Evolutionary conservation across 2,797 vertebrate genomes (phyloP).

Genomic region (Urosaurus nigricauda): DNA sequence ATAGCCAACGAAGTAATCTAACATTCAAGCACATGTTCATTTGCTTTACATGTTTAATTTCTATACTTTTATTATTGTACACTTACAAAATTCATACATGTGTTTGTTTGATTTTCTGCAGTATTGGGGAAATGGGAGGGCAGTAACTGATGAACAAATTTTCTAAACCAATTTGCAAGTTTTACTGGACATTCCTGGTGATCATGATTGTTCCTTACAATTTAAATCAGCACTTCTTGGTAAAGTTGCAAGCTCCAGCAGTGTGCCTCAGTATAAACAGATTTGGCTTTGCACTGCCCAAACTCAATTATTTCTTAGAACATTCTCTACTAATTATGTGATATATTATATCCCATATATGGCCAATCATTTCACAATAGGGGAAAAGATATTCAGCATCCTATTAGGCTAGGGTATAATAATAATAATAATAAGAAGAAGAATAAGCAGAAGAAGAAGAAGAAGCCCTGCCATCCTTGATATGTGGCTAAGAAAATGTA

Average conservation of each 20-base stretch:
- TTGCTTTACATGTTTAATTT: constrained; percentile 64
- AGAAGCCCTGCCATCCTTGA: background rate
- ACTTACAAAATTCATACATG: constrained; percentile 17
- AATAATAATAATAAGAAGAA: background rate
- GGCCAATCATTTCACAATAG: too few species aligned
- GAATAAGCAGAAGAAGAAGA: too few species aligned
- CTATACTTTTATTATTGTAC: constrained; percentile 1
- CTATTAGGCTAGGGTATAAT: background rate
- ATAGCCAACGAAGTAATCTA: constrained; percentile 14
- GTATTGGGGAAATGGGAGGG: accelerated
- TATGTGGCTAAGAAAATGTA: background rate
- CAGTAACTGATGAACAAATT: background rate
- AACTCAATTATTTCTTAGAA: background rate
- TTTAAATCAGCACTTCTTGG: background rate
- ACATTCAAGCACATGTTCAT: constrained; percentile 62
- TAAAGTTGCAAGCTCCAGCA: background rate
- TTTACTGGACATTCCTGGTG: background rate
- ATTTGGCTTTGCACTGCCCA: background rate
- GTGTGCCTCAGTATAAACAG: background rate
- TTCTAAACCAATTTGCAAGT: constrained; percentile 51
- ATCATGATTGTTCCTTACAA: background rate
- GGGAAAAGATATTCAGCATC: background rate
- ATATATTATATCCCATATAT: background rate
- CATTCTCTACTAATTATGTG: background rate
- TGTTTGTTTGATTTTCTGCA: background rate